phyloP scores from a whole-genome alignment of 2,113 vertebrate genomes.

The Bambusicola thoracicus region DNA sequence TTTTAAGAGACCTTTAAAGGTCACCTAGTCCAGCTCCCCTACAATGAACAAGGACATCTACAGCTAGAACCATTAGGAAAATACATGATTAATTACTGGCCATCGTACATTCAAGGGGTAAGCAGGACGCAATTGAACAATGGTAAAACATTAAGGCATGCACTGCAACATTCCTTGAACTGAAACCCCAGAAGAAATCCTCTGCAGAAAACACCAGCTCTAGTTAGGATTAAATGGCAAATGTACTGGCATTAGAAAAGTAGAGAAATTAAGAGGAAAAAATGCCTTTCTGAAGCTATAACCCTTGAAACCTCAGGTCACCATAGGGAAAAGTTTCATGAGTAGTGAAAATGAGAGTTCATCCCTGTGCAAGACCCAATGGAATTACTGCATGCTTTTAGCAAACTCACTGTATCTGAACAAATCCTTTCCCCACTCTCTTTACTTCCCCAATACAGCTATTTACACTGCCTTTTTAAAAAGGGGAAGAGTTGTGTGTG shows the following conservation, averaged over 20 bases:
- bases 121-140: background rate
- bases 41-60: too few species aligned
- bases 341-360: background rate
- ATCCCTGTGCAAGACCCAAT: fast-evolving
- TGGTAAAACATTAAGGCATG: background rate
- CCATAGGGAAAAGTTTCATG: background rate
- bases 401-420: fast-evolving
- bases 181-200: fast-evolving
- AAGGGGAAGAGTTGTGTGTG: background rate
- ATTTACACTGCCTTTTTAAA: background rate
- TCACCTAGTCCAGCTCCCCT: too few species aligned
- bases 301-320: background rate
- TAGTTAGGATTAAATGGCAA: background rate
- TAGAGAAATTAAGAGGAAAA: background rate
- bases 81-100: background rate
- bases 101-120: background rate
- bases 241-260: background rate
- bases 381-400: background rate
- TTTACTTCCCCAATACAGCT: fast-evolving
- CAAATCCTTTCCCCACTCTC: background rate
- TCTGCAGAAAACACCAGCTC: background rate
- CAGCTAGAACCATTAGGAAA: background rate
- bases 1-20: too few species aligned
- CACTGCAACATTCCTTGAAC: background rate
- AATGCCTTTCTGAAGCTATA: background rate